Conservation (phyloP, 2,888 invertebrate genomes). For the Pollenia amentaria region DNA sequence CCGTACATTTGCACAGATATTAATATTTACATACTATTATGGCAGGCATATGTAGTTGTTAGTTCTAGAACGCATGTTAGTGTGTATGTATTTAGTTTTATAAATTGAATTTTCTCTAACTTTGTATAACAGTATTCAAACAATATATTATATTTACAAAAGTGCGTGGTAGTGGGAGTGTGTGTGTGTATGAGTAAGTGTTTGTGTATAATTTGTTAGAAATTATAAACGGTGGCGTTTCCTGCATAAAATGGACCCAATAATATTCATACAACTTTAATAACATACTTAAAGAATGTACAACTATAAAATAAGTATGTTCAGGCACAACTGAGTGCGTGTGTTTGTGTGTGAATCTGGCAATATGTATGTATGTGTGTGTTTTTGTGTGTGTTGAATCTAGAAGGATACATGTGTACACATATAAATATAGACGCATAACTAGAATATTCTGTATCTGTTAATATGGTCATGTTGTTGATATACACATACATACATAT, state of each 20-base stretch:
- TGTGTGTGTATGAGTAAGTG: neutral
- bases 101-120: constrained; percentile 58
- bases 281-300: constrained; percentile 52
- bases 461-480: constrained; percentile 32
- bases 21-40: constrained; percentile 41
- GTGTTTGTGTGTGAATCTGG: too few species aligned
- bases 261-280: constrained; percentile 53
- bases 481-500: too few species aligned
- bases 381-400: neutral
- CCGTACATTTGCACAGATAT: neutral
- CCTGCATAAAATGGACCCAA: constrained; percentile 56
- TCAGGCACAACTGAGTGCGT: neutral
- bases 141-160: constrained; percentile 20
- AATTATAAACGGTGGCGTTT: constrained; percentile 57
- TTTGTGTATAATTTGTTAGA: constrained; percentile 30
- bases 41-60: neutral
- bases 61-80: too few species aligned
- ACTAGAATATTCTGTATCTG: constrained; percentile 51
- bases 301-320: constrained; percentile 37
- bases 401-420: constrained; percentile 28
- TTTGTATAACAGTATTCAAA: constrained; percentile 22
- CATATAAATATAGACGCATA: constrained; percentile 8
- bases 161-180: neutral
- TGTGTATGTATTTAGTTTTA: constrained; percentile 26
- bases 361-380: neutral